Conservation (phyloP, 2,113 vertebrate species). For the Ibidorhyncha struthersii region DNA sequence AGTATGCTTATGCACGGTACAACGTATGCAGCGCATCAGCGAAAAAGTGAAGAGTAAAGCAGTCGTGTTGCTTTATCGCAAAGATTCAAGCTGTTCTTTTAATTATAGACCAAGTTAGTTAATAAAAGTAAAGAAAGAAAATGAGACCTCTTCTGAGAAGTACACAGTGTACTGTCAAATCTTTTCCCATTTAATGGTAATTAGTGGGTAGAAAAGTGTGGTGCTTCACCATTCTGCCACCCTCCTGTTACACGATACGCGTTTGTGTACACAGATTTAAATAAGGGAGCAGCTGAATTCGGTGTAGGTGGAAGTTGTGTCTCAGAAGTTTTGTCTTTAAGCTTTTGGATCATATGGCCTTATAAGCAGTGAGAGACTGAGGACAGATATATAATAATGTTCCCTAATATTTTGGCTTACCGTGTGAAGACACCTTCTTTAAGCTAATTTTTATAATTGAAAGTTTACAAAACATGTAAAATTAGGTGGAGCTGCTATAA, state of each 20-base stretch:
- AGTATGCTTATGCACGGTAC: rapidly evolving
- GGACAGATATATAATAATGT: not conserved
- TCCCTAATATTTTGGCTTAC: not conserved
- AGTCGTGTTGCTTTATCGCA: rapidly evolving
- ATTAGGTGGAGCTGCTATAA: not conserved
- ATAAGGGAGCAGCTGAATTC: not conserved
- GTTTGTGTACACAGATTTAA: not conserved
- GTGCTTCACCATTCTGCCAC: not conserved
- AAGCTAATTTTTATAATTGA: not conserved
- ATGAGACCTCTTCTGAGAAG: not conserved
- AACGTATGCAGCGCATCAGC: rapidly evolving
- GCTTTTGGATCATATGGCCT: not conserved
- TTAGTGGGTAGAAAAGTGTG: not conserved
- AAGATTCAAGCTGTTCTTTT: not conserved
- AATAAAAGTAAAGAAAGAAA: not conserved
- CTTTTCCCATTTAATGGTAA: not conserved
- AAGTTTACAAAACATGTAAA: not conserved
- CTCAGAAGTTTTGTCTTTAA: constrained; percentile 7
- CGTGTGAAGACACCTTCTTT: not conserved
- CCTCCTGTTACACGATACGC: not conserved
- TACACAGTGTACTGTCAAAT: not conserved
- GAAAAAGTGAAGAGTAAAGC: not conserved
- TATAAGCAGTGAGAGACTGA: not conserved
- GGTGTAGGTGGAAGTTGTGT: not conserved
- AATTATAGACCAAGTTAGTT: not conserved